Evolutionary conservation across 2,888 invertebrate species (phyloP).

Genomic region (Pasiphila rectangulata): DNA sequence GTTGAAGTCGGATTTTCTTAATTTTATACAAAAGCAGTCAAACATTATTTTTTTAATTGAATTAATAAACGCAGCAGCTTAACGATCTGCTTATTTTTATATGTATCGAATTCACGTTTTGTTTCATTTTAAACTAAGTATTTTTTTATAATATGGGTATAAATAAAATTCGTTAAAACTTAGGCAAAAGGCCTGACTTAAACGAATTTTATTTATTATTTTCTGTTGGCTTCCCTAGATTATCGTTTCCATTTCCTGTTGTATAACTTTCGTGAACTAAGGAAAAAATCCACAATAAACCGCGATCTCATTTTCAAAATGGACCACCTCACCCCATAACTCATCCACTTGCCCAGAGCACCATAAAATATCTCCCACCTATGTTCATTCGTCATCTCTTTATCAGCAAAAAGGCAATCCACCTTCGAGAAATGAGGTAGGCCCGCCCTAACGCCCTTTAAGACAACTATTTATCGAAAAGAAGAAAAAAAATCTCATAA

Average conservation of each 20-base stretch:
- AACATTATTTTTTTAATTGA: no score
- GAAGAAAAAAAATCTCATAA: constrained; percentile 59
- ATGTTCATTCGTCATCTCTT: constrained; percentile 68
- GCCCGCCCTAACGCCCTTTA: constrained; percentile 62
- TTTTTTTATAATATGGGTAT: no score
- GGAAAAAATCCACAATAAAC: constrained; percentile 9
- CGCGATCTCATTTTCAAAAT: constrained; percentile 21
- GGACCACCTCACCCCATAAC: constrained; percentile 38
- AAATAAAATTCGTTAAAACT: no score
- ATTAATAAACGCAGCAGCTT: no score
- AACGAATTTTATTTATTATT: no score
- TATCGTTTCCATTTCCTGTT: not conserved
- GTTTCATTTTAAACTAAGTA: no score
- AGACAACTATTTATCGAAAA: constrained; percentile 75
- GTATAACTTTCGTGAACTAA: not conserved
- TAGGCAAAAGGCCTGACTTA: no score
- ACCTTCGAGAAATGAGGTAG: constrained; percentile 69
- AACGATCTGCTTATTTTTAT: no score
- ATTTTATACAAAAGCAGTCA: no score
- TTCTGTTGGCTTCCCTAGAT: no score
- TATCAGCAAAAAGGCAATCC: constrained; percentile 73
- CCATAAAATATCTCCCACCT: constrained; percentile 57
- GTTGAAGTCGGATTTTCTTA: no score
- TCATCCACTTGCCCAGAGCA: constrained; percentile 49
- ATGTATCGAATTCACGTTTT: no score